Evolutionary conservation across 1,140 invertebrate species (phyloP).

Genomic region (Sycophaga agraensis): DNA sequence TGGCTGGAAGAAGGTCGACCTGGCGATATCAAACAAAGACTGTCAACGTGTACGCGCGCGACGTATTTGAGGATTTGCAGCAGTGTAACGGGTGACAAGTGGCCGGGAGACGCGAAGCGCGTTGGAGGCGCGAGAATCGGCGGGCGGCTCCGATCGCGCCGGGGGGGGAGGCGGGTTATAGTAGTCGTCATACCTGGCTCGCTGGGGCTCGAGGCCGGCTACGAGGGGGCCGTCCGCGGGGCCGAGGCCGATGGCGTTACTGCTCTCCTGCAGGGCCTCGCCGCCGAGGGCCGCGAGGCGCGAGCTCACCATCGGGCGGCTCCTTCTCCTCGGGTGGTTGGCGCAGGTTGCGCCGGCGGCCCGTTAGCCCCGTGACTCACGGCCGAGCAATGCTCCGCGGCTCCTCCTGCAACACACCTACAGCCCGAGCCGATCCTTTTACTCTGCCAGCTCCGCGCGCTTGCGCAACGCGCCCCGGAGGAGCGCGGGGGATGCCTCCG

Average conservation of each 20-base stretch:
- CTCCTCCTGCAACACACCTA: background rate
- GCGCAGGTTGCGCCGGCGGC: conserved; percentile 1
- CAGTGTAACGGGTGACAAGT: too few species aligned
- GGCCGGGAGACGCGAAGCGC: too few species aligned
- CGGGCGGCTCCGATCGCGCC: too few species aligned
- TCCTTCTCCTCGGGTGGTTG: background rate
- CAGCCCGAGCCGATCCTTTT: too few species aligned
- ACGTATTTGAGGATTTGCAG: too few species aligned
- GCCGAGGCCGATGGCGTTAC: conserved; percentile 31
- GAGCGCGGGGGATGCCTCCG: too few species aligned
- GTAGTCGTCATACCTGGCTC: conserved; percentile 17
- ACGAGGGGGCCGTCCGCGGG: conserved; percentile 25
- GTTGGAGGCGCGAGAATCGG: too few species aligned
- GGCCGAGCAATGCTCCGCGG: conserved; percentile 12
- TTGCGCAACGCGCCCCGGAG: background rate
- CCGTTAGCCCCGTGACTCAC: conserved; percentile 25
- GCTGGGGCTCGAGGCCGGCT: conserved; percentile 25
- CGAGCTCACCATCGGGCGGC: conserved; percentile 54
- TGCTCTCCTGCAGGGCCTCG: conserved; percentile 22
- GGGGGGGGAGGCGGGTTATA: too few species aligned
- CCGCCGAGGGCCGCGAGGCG: conserved; percentile 37
- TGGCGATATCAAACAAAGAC: too few species aligned
- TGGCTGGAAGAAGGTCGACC: too few species aligned
- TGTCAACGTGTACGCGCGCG: too few species aligned
- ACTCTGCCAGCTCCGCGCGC: too few species aligned